Base-by-base conservation (phyloP, 2,888 invertebrate genomes). In the Dryobotodes eremita region DNA sequence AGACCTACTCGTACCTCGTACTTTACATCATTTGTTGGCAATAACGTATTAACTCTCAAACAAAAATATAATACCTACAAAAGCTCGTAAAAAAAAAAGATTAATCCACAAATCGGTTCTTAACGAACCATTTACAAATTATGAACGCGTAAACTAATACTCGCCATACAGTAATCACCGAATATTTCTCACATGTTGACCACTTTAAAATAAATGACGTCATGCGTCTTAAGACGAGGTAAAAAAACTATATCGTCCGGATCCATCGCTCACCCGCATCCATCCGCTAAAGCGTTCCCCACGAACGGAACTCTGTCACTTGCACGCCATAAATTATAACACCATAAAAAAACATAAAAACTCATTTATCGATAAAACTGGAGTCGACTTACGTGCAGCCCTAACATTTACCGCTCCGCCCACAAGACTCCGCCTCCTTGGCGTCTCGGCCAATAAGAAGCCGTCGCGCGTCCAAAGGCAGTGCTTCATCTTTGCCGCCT, bases 251-350 rank as follows among this genome's bases (percentile, higher is more conserved):
- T 57, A 85, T 83, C 84, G 84, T 83, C 84, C 85, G 85, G 88
- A 91, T 90, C 90, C 92, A 92, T 93, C 93, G 91, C 86, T 92
- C 91, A 91, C 90, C 87, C 91, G 90, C 91, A 88, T 87, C 86
- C 90, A 89, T 83, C 87, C 85, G 89, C 89, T 88, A 90, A 91
- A 90, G 90, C 86, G 90, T 86, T 88, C 83, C 82, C 92, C 89
- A 90, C 88, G 88, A 93, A 90, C 93, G 93, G 92, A 93, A 93
- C 94, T 87, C 88, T 94, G 94, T 95, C 95, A 94, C 94, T 95
- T 92, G 92, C 93, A 92, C 91, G 88, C 92, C 92, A 94, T 96
- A 96, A 96, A 96, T 95, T 94, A 95, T 93, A 91, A 92, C 92
- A 94, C 92, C 93, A 92, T 92, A 91, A 90, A 92, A 92, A 93